Conservation (phyloP, 2,797 vertebrate genomes). For the Lateolabrax maculatus region DNA sequence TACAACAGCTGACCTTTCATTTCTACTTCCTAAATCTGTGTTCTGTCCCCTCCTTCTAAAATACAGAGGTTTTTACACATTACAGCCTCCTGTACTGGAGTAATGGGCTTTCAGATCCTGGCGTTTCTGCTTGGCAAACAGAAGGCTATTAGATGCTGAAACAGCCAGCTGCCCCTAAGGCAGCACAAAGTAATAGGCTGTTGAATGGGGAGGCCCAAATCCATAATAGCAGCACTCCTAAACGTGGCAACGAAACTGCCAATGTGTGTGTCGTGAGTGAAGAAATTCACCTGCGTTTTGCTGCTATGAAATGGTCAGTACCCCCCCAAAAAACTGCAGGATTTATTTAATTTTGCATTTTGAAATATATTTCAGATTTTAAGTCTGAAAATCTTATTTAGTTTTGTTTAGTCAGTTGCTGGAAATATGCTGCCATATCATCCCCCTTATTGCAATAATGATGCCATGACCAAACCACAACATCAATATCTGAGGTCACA, state of each 20-base stretch:
- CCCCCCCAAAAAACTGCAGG: neutral
- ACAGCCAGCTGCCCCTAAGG: conserved; percentile 68
- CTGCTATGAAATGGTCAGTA: conserved; percentile 12
- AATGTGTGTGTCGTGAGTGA: conserved; percentile 8
- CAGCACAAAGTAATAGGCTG: conserved; percentile 67
- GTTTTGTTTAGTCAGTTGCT: neutral
- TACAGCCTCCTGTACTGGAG: conserved; percentile 17
- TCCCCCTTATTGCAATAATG: conserved; percentile 15
- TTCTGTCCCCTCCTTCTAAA: conserved; percentile 27
- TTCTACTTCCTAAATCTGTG: conserved; percentile 32
- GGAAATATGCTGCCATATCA: neutral
- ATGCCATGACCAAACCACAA: conserved; percentile 13
- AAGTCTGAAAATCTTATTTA: neutral
- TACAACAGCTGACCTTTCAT: conserved; percentile 39
- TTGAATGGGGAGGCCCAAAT: conserved; percentile 60
- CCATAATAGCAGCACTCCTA: conserved; percentile 50
- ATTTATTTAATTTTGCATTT: neutral
- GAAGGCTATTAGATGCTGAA: conserved; percentile 70
- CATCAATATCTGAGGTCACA: conserved; percentile 27
- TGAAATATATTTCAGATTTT: neutral
- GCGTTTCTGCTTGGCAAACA: conserved; percentile 67
- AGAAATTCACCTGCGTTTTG: conserved; percentile 39
- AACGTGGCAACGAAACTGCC: conserved; percentile 39
- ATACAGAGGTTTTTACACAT: conserved; percentile 46
- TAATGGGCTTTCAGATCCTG: conserved; percentile 47